Conservation (phyloP, 2,888 invertebrate species). For the Lasius platythorax region DNA sequence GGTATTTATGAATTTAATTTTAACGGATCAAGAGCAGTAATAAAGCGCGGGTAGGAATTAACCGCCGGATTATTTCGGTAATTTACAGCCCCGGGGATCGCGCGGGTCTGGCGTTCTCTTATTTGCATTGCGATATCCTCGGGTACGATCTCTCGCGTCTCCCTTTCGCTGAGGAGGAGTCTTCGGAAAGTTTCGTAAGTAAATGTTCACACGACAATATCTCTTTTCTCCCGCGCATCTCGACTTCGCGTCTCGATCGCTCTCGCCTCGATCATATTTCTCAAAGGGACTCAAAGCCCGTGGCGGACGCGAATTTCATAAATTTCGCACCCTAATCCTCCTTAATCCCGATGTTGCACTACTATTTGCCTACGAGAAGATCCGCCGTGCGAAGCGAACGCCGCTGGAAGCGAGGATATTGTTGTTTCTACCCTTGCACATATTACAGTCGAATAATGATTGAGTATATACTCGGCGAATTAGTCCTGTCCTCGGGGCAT, state of each 20-base stretch:
- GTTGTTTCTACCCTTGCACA: conserved; percentile 83
- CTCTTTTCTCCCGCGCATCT: background rate
- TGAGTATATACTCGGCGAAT: conserved; percentile 80
- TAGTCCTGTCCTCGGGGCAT: conserved; percentile 80
- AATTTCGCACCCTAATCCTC: conserved; percentile 82
- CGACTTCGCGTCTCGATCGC: background rate
- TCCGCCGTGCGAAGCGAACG: conserved; percentile 37
- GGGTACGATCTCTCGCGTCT: background rate
- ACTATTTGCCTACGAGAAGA: conserved; percentile 83
- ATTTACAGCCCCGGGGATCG: conserved; percentile 81
- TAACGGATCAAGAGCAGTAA: conserved; percentile 79
- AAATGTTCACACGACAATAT: background rate
- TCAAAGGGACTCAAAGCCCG: background rate
- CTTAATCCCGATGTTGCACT: conserved; percentile 84
- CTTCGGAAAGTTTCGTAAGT: background rate
- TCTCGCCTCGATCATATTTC: background rate
- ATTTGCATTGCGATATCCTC: conserved; percentile 72
- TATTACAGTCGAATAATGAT: conserved; percentile 84
- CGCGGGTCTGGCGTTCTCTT: conserved; percentile 75
- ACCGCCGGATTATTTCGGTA: conserved; percentile 82
- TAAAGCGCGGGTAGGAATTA: conserved; percentile 82
- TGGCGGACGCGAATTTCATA: conserved; percentile 75
- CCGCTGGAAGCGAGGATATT: conserved; percentile 76
- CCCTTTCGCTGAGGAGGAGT: background rate
- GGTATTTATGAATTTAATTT: conserved; percentile 81